A percentile compares a stretch with the other conserved stretches of the same genome.
Evolutionary conservation across 2,888 invertebrate genomes (phyloP).

Genomic region (Boloria euphrosyne): DNA sequence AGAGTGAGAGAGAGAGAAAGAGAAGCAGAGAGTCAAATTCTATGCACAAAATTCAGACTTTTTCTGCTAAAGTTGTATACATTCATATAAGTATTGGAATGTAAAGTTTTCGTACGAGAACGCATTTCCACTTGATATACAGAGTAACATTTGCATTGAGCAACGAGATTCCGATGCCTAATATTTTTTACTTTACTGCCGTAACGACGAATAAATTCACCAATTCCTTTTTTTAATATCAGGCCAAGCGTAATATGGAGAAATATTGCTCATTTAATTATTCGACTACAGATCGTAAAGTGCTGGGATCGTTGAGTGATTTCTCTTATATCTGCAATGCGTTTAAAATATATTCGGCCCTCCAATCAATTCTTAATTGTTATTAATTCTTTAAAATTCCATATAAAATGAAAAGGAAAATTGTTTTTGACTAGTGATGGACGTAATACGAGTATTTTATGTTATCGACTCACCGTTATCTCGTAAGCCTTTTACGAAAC

Average conservation of each 20-base stretch:
- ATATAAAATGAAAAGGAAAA: no score
- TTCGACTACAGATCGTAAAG: conserved; percentile 19
- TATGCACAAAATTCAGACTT: no score
- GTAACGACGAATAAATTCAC: conserved; percentile 21
- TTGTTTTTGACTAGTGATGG: no score
- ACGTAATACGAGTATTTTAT: no score
- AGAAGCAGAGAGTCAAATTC: no score
- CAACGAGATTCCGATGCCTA: conserved; percentile 8
- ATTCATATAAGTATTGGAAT: no score
- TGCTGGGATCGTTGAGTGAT: conserved; percentile 11
- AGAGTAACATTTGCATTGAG: conserved; percentile 13
- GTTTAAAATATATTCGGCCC: neutral
- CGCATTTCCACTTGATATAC: neutral
- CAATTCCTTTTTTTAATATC: conserved; percentile 26
- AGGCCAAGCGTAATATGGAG: conserved; percentile 12
- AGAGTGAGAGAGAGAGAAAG: no score
- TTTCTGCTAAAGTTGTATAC: no score
- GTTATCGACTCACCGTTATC: no score
- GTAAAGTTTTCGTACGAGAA: neutral
- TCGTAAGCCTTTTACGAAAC: no score
- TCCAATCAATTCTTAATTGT: neutral
- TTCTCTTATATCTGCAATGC: conserved; percentile 12
- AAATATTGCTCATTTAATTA: conserved; percentile 25
- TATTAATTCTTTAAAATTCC: neutral
- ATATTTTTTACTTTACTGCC: conserved; percentile 16